Evolutionary conservation across 2,888 invertebrate genomes (phyloP).

Genomic region (Hydroisotoma schaefferi): DNA sequence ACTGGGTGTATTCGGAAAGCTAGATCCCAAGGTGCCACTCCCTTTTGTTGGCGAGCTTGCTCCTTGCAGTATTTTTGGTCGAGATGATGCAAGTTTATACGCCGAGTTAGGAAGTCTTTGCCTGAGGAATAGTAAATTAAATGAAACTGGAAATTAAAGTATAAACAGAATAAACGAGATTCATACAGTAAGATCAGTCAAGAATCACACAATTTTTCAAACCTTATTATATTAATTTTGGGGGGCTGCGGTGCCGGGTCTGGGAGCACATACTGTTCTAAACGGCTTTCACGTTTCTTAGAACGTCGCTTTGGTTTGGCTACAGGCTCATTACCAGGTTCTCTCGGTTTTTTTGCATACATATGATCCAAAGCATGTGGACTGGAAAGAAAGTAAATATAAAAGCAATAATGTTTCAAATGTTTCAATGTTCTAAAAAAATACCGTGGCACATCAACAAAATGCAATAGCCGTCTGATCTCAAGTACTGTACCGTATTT

Average conservation of each 20-base stretch:
- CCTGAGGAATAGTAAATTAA: not conserved
- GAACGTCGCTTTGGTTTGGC: slow-evolving; percentile 28
- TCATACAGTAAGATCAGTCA: not conserved
- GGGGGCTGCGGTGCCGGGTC: slow-evolving; percentile 31
- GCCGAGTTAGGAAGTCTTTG: slow-evolving; percentile 6
- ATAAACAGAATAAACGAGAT: too few species aligned
- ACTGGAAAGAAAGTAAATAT: slow-evolving; percentile 18
- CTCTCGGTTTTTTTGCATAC: slow-evolving; percentile 44
- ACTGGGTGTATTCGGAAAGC: not conserved
- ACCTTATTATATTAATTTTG: slow-evolving; percentile 46
- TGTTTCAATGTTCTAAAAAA: too few species aligned
- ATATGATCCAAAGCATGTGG: slow-evolving; percentile 42
- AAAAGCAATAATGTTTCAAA: not conserved
- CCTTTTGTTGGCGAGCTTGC: not conserved
- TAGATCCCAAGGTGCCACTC: not conserved
- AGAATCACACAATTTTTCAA: not conserved
- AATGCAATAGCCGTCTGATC: too few species aligned
- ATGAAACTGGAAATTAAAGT: too few species aligned
- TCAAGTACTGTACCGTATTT: too few species aligned
- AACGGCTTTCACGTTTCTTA: slow-evolving; percentile 32
- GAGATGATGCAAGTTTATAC: not conserved
- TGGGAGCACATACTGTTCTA: slow-evolving; percentile 21
- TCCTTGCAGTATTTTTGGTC: slow-evolving; percentile 10
- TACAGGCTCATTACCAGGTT: slow-evolving; percentile 31
- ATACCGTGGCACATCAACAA: too few species aligned